Conservation (phyloP, 2,797 vertebrate species). For the Rhodeus uyekii region DNA sequence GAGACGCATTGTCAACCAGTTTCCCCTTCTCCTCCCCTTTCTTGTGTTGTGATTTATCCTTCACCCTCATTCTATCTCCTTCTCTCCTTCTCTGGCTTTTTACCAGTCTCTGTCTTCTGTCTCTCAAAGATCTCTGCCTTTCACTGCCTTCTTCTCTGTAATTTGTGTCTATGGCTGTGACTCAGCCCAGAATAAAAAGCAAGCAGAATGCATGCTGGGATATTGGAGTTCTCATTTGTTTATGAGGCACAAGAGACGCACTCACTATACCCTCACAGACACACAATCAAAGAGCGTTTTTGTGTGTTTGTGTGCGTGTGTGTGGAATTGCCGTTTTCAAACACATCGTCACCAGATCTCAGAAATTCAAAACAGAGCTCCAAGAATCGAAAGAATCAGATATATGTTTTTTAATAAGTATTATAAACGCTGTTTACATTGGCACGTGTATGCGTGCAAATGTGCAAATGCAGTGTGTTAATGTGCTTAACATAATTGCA, state of each 20-base stretch:
- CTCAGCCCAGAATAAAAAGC: slow-evolving; percentile 57
- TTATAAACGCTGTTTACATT: background rate
- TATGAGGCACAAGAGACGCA: slow-evolving; percentile 56
- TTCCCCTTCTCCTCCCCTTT: slow-evolving; percentile 28
- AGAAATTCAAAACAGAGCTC: slow-evolving; percentile 1
- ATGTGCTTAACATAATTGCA: slow-evolving; percentile 11
- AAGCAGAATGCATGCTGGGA: slow-evolving; percentile 44
- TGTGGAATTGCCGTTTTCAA: slow-evolving; percentile 8
- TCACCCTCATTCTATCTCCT: slow-evolving; percentile 44
- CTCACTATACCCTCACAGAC: slow-evolving; percentile 57
- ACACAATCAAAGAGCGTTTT: slow-evolving; percentile 57
- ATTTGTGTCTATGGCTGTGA: slow-evolving; percentile 59
- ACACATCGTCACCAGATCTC: background rate
- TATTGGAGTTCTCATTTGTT: slow-evolving; percentile 63
- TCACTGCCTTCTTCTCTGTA: slow-evolving; percentile 57
- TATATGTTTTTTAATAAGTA: slow-evolving; percentile 3
- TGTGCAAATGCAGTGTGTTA: slow-evolving; percentile 11
- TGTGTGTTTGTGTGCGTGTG: slow-evolving; percentile 38
- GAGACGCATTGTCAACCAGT: slow-evolving; percentile 65
- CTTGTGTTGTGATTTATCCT: slow-evolving; percentile 39
- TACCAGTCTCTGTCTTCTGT: slow-evolving; percentile 47
- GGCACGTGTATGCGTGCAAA: background rate
- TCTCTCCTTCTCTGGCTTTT: slow-evolving; percentile 23
- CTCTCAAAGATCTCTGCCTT: slow-evolving; percentile 56
- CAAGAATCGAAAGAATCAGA: background rate